Conservation (phyloP, 1,140 invertebrate species). For the Neodiprion fabricii region DNA sequence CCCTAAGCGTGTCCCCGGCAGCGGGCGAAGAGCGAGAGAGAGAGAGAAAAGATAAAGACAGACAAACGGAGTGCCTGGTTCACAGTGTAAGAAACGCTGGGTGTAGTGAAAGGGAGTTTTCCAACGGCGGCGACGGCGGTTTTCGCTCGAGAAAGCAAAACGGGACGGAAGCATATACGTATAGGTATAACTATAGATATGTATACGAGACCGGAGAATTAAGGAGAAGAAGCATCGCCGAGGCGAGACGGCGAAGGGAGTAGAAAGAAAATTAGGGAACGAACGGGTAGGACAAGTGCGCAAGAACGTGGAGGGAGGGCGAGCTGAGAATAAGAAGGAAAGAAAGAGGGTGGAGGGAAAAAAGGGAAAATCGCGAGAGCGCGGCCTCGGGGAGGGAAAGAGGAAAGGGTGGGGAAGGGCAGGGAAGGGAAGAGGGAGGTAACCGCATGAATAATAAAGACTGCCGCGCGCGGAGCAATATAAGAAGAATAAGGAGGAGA, state of each 20-base stretch:
- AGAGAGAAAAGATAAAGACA: slow-evolving; percentile 23
- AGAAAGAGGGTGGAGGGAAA: neutral
- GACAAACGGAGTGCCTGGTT: neutral
- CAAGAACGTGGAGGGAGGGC: neutral
- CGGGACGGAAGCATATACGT: too few species aligned
- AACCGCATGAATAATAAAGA: slow-evolving; percentile 17
- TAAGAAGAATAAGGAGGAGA: slow-evolving; percentile 11
- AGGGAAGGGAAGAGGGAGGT: neutral
- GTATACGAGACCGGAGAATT: neutral
- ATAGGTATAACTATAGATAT: too few species aligned
- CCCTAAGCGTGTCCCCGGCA: slow-evolving; percentile 18
- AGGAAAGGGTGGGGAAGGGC: too few species aligned
- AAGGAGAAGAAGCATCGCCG: too few species aligned
- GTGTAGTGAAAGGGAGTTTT: neutral
- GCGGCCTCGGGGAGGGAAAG: neutral
- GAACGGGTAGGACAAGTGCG: slow-evolving; percentile 8
- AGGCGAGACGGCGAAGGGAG: neutral
- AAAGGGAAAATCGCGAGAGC: neutral
- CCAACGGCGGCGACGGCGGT: too few species aligned
- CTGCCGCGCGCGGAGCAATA: neutral
- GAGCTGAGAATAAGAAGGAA: neutral
- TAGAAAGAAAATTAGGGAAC: slow-evolving; percentile 10
- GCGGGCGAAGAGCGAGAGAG: slow-evolving; percentile 29
- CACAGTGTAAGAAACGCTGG: neutral
- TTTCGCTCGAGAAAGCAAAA: too few species aligned